phyloP scores from a whole-genome alignment of 2,113 vertebrate genomes.

The Tragelaphus strepsiceros region DNA sequence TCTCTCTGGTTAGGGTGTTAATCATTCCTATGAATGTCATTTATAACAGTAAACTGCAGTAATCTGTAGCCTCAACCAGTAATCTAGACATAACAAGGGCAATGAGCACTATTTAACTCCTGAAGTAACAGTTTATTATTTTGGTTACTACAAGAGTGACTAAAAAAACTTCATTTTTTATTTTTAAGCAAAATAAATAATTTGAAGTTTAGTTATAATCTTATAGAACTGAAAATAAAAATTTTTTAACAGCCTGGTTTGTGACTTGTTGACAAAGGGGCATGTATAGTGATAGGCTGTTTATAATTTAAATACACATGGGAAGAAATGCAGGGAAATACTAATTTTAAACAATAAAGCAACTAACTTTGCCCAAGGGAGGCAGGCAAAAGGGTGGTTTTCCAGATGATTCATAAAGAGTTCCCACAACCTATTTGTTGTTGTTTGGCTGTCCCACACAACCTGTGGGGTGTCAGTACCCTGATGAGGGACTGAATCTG shows the following conservation, averaged over 20 bases:
- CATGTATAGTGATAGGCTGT: not conserved
- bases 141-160: not conserved
- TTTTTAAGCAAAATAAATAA: slow-evolving; percentile 22
- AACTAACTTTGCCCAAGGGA: not conserved
- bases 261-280: not conserved
- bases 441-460: not conserved
- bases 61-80: not conserved
- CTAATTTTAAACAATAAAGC: slow-evolving; percentile 8
- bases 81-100: not conserved
- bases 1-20: not conserved
- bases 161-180: not conserved
- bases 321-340: slow-evolving; percentile 4
- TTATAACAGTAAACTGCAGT: not conserved
- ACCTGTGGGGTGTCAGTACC: not conserved
- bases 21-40: not conserved
- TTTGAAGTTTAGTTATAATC: slow-evolving; percentile 14
- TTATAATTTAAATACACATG: not conserved
- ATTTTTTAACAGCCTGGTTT: not conserved
- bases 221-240: slow-evolving; percentile 31
- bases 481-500: not conserved
- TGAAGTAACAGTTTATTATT: slow-evolving; percentile 38
- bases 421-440: not conserved
- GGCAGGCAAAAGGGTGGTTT: not conserved
- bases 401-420: not conserved
- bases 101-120: not conserved